Evolutionary conservation across 2,113 vertebrate genomes (phyloP).

Genomic region (Menidia beryllina): DNA sequence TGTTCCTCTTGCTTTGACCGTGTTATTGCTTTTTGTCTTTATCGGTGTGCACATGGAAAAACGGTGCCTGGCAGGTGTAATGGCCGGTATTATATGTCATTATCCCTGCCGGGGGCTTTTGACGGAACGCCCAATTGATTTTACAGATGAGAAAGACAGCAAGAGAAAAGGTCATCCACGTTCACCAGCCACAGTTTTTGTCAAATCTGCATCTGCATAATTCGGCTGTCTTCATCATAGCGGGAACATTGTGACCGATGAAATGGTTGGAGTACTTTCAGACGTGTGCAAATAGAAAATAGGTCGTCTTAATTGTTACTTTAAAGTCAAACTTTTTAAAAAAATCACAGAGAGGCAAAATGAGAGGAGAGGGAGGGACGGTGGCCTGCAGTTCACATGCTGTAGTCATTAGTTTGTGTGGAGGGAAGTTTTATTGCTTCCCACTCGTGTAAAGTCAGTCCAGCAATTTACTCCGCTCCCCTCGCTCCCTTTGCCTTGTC

Average conservation of each 20-base stretch:
- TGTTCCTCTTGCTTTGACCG: constrained; percentile 9
- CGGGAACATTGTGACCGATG: constrained; percentile 1
- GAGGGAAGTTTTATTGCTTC: constrained; percentile 70
- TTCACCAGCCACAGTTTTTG: constrained; percentile 35
- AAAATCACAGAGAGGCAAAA: not conserved
- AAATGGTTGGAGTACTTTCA: constrained; percentile 28
- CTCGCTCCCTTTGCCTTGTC: constrained; percentile 52
- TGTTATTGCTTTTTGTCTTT: constrained; percentile 39
- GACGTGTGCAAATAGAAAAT: constrained; percentile 17
- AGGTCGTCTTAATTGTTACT: constrained; percentile 16
- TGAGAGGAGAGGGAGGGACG: not conserved
- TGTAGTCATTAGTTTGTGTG: constrained; percentile 73
- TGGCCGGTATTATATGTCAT: constrained; percentile 43
- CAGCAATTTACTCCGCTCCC: constrained; percentile 64
- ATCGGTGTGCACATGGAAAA: not conserved
- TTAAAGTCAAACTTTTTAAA: constrained; percentile 27
- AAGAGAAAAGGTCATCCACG: constrained; percentile 35
- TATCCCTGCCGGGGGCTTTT: constrained; percentile 25
- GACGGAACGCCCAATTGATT: constrained; percentile 53
- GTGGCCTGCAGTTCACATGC: constrained; percentile 45
- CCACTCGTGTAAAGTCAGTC: constrained; percentile 72
- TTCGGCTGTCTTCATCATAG: constrained; percentile 33
- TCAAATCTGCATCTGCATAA: constrained; percentile 41
- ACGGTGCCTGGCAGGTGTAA: constrained; percentile 47
- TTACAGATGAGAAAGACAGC: constrained; percentile 11